A percentile compares a stretch with the other conserved stretches of the same genome.
Conservation (phyloP, 2,797 vertebrate species). For the Yasuhikotakia modesta region DNA sequence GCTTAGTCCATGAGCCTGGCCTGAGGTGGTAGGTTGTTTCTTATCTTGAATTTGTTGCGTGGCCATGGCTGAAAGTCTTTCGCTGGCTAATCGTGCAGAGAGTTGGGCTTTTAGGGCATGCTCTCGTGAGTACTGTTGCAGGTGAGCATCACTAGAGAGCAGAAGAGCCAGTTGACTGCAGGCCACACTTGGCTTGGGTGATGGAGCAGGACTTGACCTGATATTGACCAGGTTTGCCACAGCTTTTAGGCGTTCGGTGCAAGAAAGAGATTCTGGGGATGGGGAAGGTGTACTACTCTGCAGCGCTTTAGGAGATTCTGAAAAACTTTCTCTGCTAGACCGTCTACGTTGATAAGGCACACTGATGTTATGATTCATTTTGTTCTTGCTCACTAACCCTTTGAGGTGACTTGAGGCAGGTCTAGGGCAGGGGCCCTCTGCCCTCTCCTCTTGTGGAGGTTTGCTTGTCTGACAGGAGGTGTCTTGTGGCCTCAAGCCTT, state of each 20-base stretch:
- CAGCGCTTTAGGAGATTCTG: slow-evolving; percentile 83
- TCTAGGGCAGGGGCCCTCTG: slow-evolving; percentile 82
- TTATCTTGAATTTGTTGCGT: slow-evolving; percentile 84
- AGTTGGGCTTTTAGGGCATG: slow-evolving; percentile 95
- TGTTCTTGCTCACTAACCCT: slow-evolving; percentile 91
- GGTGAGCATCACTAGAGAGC: slow-evolving; percentile 96
- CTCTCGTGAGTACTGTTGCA: slow-evolving; percentile 97
- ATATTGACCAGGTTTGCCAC: slow-evolving; percentile 97
- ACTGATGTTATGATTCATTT: slow-evolving; percentile 83
- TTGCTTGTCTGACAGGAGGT: slow-evolving; percentile 73
- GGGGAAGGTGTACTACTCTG: slow-evolving; percentile 79
- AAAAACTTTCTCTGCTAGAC: slow-evolving; percentile 81
- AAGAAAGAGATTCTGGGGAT: slow-evolving; percentile 86
- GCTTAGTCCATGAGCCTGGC: slow-evolving; percentile 76
- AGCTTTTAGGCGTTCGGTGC: slow-evolving; percentile 91
- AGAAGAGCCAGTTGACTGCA: slow-evolving; percentile 97
- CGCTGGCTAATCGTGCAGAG: slow-evolving; percentile 90
- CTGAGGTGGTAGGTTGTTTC: slow-evolving; percentile 78
- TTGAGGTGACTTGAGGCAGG: slow-evolving; percentile 92
- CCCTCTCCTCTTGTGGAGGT: slow-evolving; percentile 80
- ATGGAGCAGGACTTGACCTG: slow-evolving; percentile 91
- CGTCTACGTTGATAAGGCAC: slow-evolving; percentile 80
- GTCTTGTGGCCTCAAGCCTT: slow-evolving; percentile 83
- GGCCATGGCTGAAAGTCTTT: slow-evolving; percentile 96
- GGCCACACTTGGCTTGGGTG: slow-evolving; percentile 94